Evolutionary conservation across 2,888 invertebrate genomes (phyloP).

Genomic region (Mactromeris polynyma): DNA sequence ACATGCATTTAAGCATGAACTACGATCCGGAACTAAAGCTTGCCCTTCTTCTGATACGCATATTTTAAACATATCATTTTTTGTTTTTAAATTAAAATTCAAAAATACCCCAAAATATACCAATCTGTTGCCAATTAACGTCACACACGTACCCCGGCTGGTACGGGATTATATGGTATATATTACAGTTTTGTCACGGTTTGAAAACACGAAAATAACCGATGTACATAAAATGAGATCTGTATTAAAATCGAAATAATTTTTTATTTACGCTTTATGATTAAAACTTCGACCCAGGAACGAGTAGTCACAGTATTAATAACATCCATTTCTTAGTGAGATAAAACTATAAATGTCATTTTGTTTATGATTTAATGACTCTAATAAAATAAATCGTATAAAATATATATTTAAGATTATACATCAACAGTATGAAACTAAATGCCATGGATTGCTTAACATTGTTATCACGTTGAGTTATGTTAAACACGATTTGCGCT

Average conservation of each 20-base stretch:
- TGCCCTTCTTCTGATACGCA: too few relatives aligned
- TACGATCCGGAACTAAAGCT: too few relatives aligned
- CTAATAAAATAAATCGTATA: not conserved
- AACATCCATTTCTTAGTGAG: not conserved
- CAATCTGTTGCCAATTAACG: not conserved
- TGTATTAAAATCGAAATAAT: not conserved
- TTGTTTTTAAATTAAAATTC: not conserved
- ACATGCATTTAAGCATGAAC: too few relatives aligned
- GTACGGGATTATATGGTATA: not conserved
- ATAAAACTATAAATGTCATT: constrained; percentile 2
- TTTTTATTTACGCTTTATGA: constrained; percentile 1
- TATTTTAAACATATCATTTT: too few relatives aligned
- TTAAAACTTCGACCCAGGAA: not conserved
- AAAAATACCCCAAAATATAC: not conserved
- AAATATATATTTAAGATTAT: not conserved
- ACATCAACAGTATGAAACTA: not conserved
- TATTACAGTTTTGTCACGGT: constrained; percentile 11
- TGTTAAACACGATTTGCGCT: too few relatives aligned
- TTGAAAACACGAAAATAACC: not conserved
- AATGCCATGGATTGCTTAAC: too few relatives aligned
- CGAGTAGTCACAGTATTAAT: not conserved
- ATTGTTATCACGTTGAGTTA: too few relatives aligned
- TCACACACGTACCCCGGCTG: not conserved
- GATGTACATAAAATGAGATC: not conserved
- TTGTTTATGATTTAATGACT: constrained; percentile 7